phyloP scores from a whole-genome alignment of 2,113 vertebrate genomes.

The Amphiprion ocellaris region DNA sequence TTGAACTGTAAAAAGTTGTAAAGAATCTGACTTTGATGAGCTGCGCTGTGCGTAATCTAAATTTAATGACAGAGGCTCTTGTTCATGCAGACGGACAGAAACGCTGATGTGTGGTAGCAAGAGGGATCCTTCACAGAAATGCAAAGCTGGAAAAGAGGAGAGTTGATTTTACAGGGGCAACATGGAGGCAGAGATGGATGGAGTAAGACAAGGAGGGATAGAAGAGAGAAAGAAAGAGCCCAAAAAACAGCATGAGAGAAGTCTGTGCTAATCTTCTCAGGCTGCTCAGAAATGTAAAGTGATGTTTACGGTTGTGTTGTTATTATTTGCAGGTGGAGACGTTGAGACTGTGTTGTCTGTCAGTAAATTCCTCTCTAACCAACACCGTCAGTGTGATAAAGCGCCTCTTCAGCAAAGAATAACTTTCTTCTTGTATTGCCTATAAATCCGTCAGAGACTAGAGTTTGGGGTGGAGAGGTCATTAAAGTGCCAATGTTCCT shows the following conservation, averaged over 20 bases:
- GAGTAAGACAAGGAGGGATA: neutral
- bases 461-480: conserved; percentile 22
- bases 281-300: conserved; percentile 64
- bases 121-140: neutral
- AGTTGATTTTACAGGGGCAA: conserved; percentile 13
- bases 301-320: conserved; percentile 65
- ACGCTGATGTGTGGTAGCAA: conserved; percentile 3
- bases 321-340: conserved; percentile 73
- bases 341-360: conserved; percentile 42
- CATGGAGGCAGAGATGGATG: conserved; percentile 15
- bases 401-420: conserved; percentile 52
- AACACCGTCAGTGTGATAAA: conserved; percentile 32
- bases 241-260: conserved; percentile 24
- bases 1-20: conserved; percentile 40
- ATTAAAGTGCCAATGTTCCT: conserved; percentile 47
- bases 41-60: neutral
- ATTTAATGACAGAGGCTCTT: conserved; percentile 47
- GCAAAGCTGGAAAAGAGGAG: conserved; percentile 25
- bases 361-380: conserved; percentile 45
- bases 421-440: conserved; percentile 52
- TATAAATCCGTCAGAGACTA: conserved; percentile 57
- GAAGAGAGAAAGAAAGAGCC: conserved; percentile 2
- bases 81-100: conserved; percentile 34
- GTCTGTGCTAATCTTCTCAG: conserved; percentile 31
- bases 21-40: conserved; percentile 50